Percentiles rank a stretch among this genome's conserved stretches.
These are phyloP conservation scores for Nomada ruficornis DNA, from an alignment of 2,888 invertebrate genomes.

Conservation along the genomic window DNA sequence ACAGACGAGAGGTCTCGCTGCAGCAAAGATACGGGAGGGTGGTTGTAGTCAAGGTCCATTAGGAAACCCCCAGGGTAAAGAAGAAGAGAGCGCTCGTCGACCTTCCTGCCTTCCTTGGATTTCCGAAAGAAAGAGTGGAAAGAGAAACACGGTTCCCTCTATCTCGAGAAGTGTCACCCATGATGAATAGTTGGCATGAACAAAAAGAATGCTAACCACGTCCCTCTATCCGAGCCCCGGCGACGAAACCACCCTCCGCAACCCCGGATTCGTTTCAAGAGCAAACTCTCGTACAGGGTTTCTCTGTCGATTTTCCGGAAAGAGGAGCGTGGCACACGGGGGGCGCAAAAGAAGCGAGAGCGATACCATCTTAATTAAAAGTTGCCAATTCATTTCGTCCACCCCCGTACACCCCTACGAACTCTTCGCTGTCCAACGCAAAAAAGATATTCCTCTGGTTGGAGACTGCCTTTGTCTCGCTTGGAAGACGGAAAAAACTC, in stretches of 20 bases:
- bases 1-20: conserved; percentile 54
- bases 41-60: conserved; percentile 80
- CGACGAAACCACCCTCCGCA: conserved; percentile 40
- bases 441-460: conserved; percentile 18
- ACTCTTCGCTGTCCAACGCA: conserved; percentile 52
- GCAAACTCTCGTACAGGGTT: conserved; percentile 48
- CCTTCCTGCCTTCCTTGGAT: conserved; percentile 2
- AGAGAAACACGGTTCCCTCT: conserved; percentile 77
- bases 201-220: conserved; percentile 84
- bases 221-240: conserved; percentile 55
- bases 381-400: conserved; percentile 84
- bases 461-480: conserved; percentile 77
- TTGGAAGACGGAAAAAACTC: conserved; percentile 53
- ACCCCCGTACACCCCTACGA: conserved; percentile 73
- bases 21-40: conserved; percentile 38
- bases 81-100: conserved; percentile 53
- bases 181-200: conserved; percentile 84
- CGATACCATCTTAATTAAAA: conserved; percentile 85
- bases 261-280: conserved; percentile 46
- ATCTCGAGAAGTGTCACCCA: conserved; percentile 84
- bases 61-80: conserved; percentile 81
- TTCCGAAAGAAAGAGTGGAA: conserved; percentile 38
- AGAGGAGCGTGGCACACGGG: conserved; percentile 36
- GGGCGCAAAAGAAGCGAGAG: conserved; percentile 66
- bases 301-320: conserved; percentile 67